These are phyloP conservation scores for Strongylocentrotus purpuratus DNA, from an alignment of 35 echinoderm and acorn worm species.

Conservation along the genomic window DNA sequence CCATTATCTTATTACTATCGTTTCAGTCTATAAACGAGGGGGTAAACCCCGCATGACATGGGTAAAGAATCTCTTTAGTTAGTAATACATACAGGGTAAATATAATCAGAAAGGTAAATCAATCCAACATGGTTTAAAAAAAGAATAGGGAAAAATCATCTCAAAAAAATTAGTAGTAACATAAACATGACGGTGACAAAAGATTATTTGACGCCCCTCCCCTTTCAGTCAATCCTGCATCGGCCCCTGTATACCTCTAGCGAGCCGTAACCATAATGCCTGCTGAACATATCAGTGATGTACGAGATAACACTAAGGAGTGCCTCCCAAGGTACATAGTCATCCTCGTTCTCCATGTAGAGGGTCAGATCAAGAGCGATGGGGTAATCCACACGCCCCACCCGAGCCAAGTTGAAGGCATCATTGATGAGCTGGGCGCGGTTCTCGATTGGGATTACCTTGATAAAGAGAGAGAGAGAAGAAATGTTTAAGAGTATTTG, in stretches of 20 bases:
- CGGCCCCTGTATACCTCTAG: slow-evolving; percentile 69
- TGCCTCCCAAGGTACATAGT: slow-evolving; percentile 94
- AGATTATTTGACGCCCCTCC: too few relatives aligned
- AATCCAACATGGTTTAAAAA: too few relatives aligned
- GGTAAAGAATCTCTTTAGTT: too few relatives aligned
- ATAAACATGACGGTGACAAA: too few relatives aligned
- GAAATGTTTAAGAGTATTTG: too few relatives aligned
- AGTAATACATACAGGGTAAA: too few relatives aligned
- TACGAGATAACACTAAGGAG: slow-evolving; percentile 67
- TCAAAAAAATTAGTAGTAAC: too few relatives aligned
- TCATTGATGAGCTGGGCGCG: slow-evolving; percentile 87
- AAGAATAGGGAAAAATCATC: too few relatives aligned
- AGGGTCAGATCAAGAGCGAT: slow-evolving; percentile 73
- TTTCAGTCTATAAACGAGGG: too few relatives aligned
- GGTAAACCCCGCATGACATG: too few relatives aligned
- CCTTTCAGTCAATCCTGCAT: neutral
- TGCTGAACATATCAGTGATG: slow-evolving; percentile 95
- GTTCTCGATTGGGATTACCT: slow-evolving; percentile 82
- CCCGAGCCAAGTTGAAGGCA: slow-evolving; percentile 82
- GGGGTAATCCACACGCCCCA: slow-evolving; percentile 65
- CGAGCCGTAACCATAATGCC: slow-evolving; percentile 76
- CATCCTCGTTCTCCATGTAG: slow-evolving; percentile 71
- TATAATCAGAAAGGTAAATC: too few relatives aligned
- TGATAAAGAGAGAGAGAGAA: neutral
- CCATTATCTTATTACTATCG: too few relatives aligned